Conservation (phyloP, 2,888 invertebrate species). For the Chymomyza caudatula region DNA sequence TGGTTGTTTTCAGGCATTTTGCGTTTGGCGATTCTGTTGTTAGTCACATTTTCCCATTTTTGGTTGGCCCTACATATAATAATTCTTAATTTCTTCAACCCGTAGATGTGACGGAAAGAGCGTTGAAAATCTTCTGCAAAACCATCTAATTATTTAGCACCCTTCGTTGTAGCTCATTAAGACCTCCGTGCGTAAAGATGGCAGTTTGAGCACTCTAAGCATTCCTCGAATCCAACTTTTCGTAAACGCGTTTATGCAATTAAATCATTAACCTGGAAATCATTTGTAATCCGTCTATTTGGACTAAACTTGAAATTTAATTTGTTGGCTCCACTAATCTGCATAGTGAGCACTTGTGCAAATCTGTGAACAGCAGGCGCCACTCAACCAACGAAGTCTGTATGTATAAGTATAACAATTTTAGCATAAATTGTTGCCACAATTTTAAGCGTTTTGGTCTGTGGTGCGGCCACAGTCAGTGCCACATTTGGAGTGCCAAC, state of each 20-base stretch:
- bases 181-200: too few relatives aligned
- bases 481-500: not conserved
- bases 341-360: constrained; percentile 39
- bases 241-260: not conserved
- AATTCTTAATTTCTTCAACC: too few relatives aligned
- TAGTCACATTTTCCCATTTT: too few relatives aligned
- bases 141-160: too few relatives aligned
- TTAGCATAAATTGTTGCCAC: constrained; percentile 9
- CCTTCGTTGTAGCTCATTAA: too few relatives aligned
- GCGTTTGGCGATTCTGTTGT: too few relatives aligned
- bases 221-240: not conserved
- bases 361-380: constrained; percentile 24
- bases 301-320: not conserved
- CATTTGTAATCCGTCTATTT: not conserved
- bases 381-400: not conserved
- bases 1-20: too few relatives aligned
- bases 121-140: too few relatives aligned
- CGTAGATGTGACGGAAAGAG: too few relatives aligned
- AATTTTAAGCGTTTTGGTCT: not conserved
- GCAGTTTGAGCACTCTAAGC: not conserved
- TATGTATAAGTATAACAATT: not conserved
- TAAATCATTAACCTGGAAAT: not conserved
- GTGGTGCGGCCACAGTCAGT: not conserved
- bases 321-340: not conserved
- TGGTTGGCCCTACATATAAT: too few relatives aligned